phyloP scores from a whole-genome alignment of 2,113 vertebrate genomes.

The Entelurus aequoreus region DNA sequence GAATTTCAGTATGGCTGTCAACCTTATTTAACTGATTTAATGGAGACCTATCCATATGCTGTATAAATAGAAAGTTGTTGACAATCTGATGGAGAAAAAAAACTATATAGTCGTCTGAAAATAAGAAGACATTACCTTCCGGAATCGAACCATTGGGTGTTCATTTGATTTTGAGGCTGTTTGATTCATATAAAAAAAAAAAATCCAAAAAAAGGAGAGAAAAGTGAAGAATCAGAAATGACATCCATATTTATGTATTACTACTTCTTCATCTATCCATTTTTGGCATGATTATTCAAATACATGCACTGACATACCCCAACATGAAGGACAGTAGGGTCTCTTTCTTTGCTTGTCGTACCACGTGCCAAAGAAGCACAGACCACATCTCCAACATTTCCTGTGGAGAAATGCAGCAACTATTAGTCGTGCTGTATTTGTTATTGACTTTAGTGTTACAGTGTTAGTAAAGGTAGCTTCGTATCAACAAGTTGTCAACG shows the following conservation, averaged over 20 bases:
- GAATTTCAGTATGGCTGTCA: too few relatives aligned
- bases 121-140: constrained; percentile 60
- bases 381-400: constrained; percentile 62
- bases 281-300: neutral
- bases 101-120: neutral
- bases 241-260: neutral
- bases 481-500: neutral
- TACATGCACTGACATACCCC: constrained; percentile 43
- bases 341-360: constrained; percentile 61
- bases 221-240: neutral
- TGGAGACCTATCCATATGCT: too few relatives aligned
- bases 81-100: too few relatives aligned
- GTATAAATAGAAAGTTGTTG: too few relatives aligned
- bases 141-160: constrained; percentile 64
- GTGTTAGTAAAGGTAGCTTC: neutral
- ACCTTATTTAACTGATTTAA: too few relatives aligned
- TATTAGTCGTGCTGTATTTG: neutral
- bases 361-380: constrained; percentile 55
- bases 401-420: constrained; percentile 37
- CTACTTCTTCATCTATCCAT: neutral
- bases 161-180: constrained; percentile 52
- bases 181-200: constrained; percentile 6
- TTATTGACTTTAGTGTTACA: neutral
- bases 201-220: neutral
- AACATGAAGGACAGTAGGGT: constrained; percentile 65